phyloP scores from a whole-genome alignment of 1,140 invertebrate genomes.

The Anastrepha ludens region DNA sequence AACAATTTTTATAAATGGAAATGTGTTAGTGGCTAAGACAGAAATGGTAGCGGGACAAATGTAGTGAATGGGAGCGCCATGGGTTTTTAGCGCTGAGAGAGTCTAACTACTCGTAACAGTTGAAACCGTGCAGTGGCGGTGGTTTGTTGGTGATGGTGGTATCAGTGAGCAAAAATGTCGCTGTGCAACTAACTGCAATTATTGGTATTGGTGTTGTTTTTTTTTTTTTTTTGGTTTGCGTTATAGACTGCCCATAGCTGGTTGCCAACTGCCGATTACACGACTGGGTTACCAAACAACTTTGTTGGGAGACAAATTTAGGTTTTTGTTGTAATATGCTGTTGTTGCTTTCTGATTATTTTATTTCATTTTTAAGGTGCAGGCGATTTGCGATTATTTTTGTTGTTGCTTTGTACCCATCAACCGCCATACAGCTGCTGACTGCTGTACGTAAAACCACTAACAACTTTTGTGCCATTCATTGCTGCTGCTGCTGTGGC shows the following conservation, averaged over 20 bases:
- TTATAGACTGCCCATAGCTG: neutral
- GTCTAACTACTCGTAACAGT: no score
- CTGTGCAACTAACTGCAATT: slow-evolving; percentile 9
- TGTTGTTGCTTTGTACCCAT: neutral
- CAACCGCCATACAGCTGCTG: neutral
- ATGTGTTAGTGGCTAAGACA: no score
- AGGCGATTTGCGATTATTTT: neutral
- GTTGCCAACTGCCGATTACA: neutral
- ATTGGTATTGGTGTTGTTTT: neutral
- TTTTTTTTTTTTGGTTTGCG: neutral
- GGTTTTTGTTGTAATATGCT: neutral
- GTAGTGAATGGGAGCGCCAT: neutral
- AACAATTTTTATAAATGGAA: no score
- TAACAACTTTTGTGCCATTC: no score
- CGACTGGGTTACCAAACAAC: neutral
- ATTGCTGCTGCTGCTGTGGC: no score
- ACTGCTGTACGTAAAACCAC: neutral
- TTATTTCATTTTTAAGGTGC: neutral
- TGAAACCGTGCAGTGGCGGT: neutral
- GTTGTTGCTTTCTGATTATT: neutral
- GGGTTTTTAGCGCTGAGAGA: neutral
- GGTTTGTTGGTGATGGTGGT: neutral
- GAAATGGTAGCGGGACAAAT: neutral
- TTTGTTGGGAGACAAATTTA: neutral
- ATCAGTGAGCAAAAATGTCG: neutral